These are phyloP conservation scores for Molorchus minor DNA, from an alignment of 2,888 invertebrate genomes.

Conservation along the genomic window DNA sequence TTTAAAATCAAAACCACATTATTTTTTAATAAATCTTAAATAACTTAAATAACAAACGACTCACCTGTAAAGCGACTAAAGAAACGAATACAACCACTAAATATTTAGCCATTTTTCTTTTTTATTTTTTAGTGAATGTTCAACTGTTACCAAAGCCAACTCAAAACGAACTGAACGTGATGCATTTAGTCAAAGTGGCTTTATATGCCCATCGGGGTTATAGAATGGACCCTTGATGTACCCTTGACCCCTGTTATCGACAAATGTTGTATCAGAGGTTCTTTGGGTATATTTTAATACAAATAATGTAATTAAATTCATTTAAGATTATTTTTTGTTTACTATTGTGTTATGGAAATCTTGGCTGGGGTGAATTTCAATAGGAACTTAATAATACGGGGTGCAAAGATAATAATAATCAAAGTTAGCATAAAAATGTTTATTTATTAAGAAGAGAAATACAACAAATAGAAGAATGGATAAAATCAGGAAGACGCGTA, in stretches of 20 bases:
- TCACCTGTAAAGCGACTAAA: constrained; percentile 48
- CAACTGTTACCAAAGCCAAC: constrained; percentile 6
- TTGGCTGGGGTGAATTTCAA: not conserved
- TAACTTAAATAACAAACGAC: constrained; percentile 21
- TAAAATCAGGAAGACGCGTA: too few species aligned
- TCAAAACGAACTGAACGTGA: constrained; percentile 22
- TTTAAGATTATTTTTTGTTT: constrained; percentile 9
- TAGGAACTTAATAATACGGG: too few species aligned
- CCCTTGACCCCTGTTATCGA: constrained; percentile 32
- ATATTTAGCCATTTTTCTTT: constrained; percentile 45
- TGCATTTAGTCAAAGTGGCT: not conserved
- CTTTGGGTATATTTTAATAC: not conserved
- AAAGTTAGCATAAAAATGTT: too few species aligned
- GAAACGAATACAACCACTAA: constrained; percentile 41
- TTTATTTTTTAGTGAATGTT: not conserved
- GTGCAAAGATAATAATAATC: too few species aligned
- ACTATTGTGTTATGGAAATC: constrained; percentile 2
- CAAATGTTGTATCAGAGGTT: too few species aligned
- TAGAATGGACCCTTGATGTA: constrained; percentile 9
- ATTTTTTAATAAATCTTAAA: too few species aligned
- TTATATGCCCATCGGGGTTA: constrained; percentile 27
- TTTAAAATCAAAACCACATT: too few species aligned
- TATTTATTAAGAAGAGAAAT: too few species aligned
- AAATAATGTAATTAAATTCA: constrained; percentile 10
- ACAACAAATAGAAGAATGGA: too few species aligned